These are phyloP conservation scores for Eubucco bourcierii DNA, from an alignment of 2,113 vertebrate species.

Conservation along the genomic window DNA sequence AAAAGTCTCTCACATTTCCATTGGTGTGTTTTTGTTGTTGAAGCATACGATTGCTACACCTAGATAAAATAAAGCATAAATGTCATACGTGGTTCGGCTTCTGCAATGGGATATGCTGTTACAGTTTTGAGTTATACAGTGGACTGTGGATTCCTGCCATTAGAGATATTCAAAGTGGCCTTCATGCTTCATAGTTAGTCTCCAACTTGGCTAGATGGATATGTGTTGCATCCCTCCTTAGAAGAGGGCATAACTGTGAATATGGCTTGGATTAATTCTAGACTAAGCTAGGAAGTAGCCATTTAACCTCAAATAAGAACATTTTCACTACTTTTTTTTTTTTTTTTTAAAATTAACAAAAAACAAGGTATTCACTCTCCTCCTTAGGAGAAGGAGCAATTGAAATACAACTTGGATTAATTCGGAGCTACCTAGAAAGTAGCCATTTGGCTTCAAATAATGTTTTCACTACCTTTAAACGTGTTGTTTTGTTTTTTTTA, in stretches of 20 bases:
- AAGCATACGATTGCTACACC: constrained; percentile 9
- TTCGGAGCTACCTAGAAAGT: not conserved
- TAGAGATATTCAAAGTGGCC: not conserved
- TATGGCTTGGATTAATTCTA: not conserved
- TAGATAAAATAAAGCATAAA: not conserved
- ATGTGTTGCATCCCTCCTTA: not conserved
- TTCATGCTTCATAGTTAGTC: not conserved
- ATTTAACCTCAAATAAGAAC: not conserved
- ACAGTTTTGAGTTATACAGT: not conserved
- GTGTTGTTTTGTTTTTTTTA: not conserved
- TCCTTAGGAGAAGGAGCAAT: not conserved
- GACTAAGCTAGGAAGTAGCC: not conserved
- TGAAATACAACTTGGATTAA: not conserved
- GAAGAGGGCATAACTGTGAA: not conserved
- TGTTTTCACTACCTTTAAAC: not conserved
- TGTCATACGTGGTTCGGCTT: not conserved
- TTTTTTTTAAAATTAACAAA: constrained; percentile 3
- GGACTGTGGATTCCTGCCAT: not conserved
- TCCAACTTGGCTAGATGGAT: not conserved
- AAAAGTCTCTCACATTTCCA: not conserved
- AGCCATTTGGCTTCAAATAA: not conserved
- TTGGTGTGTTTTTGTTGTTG: constrained; percentile 23
- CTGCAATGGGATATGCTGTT: not conserved
- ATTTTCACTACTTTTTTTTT: constrained; percentile 9
- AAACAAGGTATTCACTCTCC: not conserved